Evolutionary conservation across 2,888 invertebrate genomes (phyloP).

Genomic region (Acronicta aceris): DNA sequence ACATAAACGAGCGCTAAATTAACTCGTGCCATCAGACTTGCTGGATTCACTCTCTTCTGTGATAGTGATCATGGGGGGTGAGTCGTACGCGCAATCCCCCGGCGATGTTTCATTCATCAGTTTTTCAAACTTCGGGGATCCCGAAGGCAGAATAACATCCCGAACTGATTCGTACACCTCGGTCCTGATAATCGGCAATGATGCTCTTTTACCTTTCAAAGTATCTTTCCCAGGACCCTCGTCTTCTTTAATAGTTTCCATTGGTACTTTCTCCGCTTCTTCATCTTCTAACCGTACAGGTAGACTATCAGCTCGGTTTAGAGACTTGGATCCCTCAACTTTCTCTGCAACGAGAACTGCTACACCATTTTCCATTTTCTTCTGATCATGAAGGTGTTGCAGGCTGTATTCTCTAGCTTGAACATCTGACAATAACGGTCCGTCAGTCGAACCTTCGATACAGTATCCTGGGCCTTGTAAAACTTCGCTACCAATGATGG

Average conservation of each 20-base stretch:
- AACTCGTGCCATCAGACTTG: slow-evolving; percentile 81
- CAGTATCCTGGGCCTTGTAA: slow-evolving; percentile 84
- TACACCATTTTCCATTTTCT: slow-evolving; percentile 80
- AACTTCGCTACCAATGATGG: slow-evolving; percentile 83
- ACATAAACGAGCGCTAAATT: slow-evolving; percentile 66
- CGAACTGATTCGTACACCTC: slow-evolving; percentile 89
- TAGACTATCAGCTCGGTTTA: slow-evolving; percentile 88
- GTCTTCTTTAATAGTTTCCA: slow-evolving; percentile 80
- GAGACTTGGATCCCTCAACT: slow-evolving; percentile 79
- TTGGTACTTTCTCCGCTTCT: slow-evolving; percentile 63
- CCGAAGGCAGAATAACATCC: slow-evolving; percentile 85
- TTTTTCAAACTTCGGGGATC: slow-evolving; percentile 90
- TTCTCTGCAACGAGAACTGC: slow-evolving; percentile 75
- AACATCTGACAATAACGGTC: slow-evolving; percentile 85
- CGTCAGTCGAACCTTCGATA: slow-evolving; percentile 87
- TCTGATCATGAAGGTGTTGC: slow-evolving; percentile 81
- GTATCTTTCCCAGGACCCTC: slow-evolving; percentile 74
- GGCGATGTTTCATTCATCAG: slow-evolving; percentile 87
- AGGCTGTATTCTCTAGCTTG: slow-evolving; percentile 84
- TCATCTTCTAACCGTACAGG: slow-evolving; percentile 88
- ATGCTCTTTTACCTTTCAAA: slow-evolving; percentile 78
- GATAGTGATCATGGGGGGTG: slow-evolving; percentile 85
- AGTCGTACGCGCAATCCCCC: slow-evolving; percentile 71
- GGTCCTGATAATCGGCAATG: slow-evolving; percentile 80
- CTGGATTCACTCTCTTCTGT: slow-evolving; percentile 84